phyloP scores from a whole-genome alignment of 2,113 vertebrate genomes.

The Hystrix cristata region DNA sequence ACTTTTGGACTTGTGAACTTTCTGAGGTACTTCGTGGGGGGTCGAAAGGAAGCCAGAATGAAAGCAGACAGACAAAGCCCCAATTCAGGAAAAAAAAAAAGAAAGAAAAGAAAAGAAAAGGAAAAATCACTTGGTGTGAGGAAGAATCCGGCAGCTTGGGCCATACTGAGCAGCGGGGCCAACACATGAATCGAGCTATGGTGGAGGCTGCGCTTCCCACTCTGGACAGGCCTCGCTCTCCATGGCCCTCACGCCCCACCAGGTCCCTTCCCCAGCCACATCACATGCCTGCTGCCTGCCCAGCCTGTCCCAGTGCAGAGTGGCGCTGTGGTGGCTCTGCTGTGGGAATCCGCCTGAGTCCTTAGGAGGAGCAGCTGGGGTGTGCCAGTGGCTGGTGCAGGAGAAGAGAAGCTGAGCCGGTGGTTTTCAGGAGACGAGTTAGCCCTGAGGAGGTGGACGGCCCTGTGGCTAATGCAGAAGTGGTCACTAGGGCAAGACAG shows the following conservation, averaged over 20 bases:
- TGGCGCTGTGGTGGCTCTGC: neutral
- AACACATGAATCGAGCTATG: neutral
- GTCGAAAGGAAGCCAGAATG: constrained; percentile 5
- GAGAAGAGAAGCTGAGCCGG: neutral
- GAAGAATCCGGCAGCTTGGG: constrained; percentile 7
- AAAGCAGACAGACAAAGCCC: neutral
- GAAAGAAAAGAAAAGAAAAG: neutral
- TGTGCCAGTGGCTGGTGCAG: neutral
- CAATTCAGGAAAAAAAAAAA: neutral
- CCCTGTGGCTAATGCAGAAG: neutral
- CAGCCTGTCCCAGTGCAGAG: neutral
- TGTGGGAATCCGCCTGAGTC: neutral
- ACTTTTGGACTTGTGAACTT: constrained; percentile 44
- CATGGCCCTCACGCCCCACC: neutral
- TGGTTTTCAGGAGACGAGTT: neutral
- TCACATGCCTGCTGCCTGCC: fast-evolving
- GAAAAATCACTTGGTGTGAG: constrained; percentile 11
- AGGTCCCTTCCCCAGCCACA: neutral
- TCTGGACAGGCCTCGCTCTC: neutral
- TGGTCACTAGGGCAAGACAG: neutral
- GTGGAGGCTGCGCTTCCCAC: neutral
- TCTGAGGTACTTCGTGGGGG: neutral
- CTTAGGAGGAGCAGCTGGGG: neutral
- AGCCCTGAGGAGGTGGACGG: neutral
- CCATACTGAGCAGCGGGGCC: neutral